phyloP scores from a whole-genome alignment of 2,888 invertebrate species.

The Achlya flavicornis region DNA sequence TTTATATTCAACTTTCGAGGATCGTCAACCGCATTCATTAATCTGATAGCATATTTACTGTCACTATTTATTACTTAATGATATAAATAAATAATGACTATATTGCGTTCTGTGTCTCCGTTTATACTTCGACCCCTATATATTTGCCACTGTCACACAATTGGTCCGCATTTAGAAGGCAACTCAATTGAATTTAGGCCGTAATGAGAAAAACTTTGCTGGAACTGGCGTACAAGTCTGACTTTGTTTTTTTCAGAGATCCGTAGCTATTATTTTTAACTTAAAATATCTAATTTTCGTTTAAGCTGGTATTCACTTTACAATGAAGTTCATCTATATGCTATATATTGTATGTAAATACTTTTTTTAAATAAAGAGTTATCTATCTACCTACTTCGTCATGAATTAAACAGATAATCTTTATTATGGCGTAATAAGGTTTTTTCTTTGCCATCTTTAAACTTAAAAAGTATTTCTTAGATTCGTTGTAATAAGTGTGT shows the following conservation, averaged over 20 bases:
- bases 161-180: constrained; percentile 9
- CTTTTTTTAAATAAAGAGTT: too few species aligned
- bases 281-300: too few species aligned
- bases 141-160: constrained; percentile 2
- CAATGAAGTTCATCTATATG: too few species aligned
- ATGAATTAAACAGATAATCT: too few species aligned
- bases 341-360: too few species aligned
- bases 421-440: too few species aligned
- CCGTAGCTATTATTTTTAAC: background rate
- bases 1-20: background rate
- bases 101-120: background rate
- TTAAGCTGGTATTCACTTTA: background rate
- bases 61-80: constrained; percentile 11
- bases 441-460: too few species aligned
- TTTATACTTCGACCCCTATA: background rate
- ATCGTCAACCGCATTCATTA: background rate
- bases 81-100: constrained; percentile 2
- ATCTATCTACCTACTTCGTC: too few species aligned
- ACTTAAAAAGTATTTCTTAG: too few species aligned
- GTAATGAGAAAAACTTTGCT: constrained; percentile 45
- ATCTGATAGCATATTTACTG: constrained; percentile 1
- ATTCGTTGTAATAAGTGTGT: too few species aligned
- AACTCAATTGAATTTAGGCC: constrained; percentile 34
- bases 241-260: background rate
- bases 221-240: constrained; percentile 11